Evolutionary conservation across 2,797 vertebrate species (phyloP).

Genomic region (Poecilia wingei): DNA sequence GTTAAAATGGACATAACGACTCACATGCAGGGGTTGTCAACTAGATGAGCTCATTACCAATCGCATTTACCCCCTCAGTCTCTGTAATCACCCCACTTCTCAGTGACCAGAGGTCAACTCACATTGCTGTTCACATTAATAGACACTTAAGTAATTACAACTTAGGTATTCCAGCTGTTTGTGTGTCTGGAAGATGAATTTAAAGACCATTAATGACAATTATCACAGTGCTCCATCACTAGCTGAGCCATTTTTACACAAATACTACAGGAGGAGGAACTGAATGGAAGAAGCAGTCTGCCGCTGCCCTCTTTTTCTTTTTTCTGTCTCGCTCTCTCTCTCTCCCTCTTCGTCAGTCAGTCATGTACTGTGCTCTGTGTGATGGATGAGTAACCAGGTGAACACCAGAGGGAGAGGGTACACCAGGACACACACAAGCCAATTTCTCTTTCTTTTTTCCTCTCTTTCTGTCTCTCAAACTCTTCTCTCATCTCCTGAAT

Average conservation of each 20-base stretch:
- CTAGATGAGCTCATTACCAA: background rate
- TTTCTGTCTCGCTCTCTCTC: conserved; percentile 1
- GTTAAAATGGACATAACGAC: background rate
- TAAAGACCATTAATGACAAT: conserved; percentile 82
- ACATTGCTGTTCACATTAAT: conserved; percentile 77
- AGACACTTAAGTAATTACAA: conserved; percentile 78
- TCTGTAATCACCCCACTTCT: background rate
- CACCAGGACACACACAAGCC: conserved; percentile 66
- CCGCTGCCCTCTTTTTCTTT: conserved; percentile 8
- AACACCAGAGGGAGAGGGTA: conserved; percentile 89
- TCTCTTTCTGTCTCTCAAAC: conserved; percentile 18
- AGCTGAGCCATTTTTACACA: conserved; percentile 68
- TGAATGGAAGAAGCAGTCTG: conserved; percentile 40
- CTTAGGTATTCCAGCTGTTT: conserved; percentile 70
- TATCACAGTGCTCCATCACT: conserved; percentile 70
- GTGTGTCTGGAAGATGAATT: conserved; percentile 66
- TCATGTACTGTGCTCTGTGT: conserved; percentile 77
- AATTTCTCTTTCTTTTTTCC: conserved; percentile 28
- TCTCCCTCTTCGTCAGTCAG: conserved; percentile 61
- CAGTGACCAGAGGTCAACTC: conserved; percentile 68
- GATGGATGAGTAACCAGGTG: conserved; percentile 88
- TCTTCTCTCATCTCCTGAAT: conserved; percentile 23
- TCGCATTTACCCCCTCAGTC: background rate
- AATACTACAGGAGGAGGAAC: conserved; percentile 62
- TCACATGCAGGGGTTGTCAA: background rate